Evolutionary conservation across 2,797 vertebrate species (phyloP), one percentile per base, ranked within the genome.

Genomic region (Champsocephalus gunnari): DNA sequence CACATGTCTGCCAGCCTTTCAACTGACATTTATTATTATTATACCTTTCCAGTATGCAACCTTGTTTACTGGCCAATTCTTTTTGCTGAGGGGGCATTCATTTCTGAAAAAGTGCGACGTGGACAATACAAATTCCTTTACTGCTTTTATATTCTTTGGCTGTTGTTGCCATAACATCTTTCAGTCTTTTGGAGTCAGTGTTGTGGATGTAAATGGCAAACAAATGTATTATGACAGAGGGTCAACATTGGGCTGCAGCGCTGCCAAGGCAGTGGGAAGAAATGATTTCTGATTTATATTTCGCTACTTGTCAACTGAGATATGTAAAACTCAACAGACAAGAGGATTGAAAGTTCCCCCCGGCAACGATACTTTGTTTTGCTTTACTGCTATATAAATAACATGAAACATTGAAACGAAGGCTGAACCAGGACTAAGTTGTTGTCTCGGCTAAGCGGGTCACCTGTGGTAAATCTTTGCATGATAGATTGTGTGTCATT

Each of bases 401-500:
- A 77, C 51, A 38, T 84, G 77, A 66, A 66, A 88, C 81, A 88
- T 91, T 90, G 92, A 90, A 93, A 91, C 91, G 87, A 91, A 87
- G 62, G 70, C 56, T 62, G 44, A 61, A 6, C 44, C 17, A 17
- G 81, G 56, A 79, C 75, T 75, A 85, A 92, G 84, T 84, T 80
- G 63, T 62, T 81, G 74, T 81, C 79, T 83, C 86, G 87, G 84
- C 86, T 86, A 63, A 92, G 76, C 16, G 38, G 89, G 90, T 93
- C 87, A 93, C 92, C 84, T 84, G 87, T 66, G 55, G 74, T 83
- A 89, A 84, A 88, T 89, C 83, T 91, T 84, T 73, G 84, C 83
- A 72, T 83, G 92, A 82, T 84, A 90, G 87, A 87, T 91, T 87
- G 77, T 86, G 83, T 87, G 87, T 91, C 92, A 93, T 94, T 93